A percentile compares a stretch with the other conserved stretches of the same genome.
These are phyloP conservation scores for Arremon aurantiirostris DNA, from an alignment of 2,797 vertebrate species.

Conservation along the genomic window DNA sequence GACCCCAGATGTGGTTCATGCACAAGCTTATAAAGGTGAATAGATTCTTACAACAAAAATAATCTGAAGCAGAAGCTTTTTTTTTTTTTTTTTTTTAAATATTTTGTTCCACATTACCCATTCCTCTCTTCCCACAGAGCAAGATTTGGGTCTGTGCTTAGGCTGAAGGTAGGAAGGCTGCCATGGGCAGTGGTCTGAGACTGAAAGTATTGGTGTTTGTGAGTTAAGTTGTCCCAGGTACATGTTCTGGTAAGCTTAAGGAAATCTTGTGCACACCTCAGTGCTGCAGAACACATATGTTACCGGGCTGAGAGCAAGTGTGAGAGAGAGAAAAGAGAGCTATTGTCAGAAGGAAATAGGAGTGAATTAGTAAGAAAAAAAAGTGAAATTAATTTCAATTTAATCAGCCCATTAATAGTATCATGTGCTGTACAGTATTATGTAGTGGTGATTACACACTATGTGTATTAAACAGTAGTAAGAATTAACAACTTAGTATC, in stretches of 20 bases:
- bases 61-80: not conserved
- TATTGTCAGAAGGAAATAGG: not conserved
- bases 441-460: not conserved
- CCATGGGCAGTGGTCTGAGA: not conserved
- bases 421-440: not conserved
- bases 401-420: not conserved
- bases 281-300: not conserved
- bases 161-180: not conserved
- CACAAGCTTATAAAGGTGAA: not conserved
- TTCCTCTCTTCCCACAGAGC: not conserved
- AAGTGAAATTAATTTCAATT: not conserved
- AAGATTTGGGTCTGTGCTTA: not conserved
- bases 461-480: not conserved
- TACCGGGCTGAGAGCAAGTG: not conserved
- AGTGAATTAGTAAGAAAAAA: not conserved
- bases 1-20: not conserved
- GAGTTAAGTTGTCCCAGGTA: not conserved
- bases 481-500: slow-evolving; percentile 25
- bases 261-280: not conserved
- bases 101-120: not conserved
- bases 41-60: not conserved
- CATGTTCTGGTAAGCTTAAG: not conserved
- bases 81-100: not conserved
- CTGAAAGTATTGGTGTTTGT: not conserved
- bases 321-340: not conserved